Conservation (phyloP, 30 jellyfish, hydroid and myxozoan species). For the Rhopilema esculentum region DNA sequence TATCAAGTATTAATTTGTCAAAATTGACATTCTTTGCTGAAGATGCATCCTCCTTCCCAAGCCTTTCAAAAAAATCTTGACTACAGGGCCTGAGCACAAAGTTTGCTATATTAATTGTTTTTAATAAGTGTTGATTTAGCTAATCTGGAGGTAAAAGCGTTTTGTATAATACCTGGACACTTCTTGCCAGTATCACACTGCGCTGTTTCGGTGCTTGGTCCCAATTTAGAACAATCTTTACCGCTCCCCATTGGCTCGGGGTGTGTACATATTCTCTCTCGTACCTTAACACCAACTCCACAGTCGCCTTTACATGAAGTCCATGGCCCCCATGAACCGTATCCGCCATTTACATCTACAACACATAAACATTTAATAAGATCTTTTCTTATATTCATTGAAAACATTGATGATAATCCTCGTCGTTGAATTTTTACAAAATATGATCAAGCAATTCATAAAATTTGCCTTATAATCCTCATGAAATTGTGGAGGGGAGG, state of each 20-base stretch:
- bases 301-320: conserved; percentile 10
- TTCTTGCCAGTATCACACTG: conserved; percentile 33
- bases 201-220: conserved; percentile 19
- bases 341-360: conserved; percentile 39
- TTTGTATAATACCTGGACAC: conserved; percentile 25
- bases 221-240: conserved; percentile 37
- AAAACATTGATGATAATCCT: too few relatives aligned
- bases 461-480: too few relatives aligned
- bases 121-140: not conserved
- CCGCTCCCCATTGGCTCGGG: conserved; percentile 43
- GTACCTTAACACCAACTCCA: conserved; percentile 6
- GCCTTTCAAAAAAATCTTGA: too few relatives aligned
- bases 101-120: not conserved
- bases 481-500: too few relatives aligned
- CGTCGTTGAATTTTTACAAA: too few relatives aligned
- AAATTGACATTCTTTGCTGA: too few relatives aligned
- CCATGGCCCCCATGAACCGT: conserved; percentile 40
- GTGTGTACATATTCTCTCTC: conserved; percentile 15
- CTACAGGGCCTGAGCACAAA: too few relatives aligned
- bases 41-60: too few relatives aligned
- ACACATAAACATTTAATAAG: not conserved
- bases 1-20: too few relatives aligned
- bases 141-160: not conserved
- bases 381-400: not conserved
- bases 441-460: too few relatives aligned